A percentile compares a stretch with the other conserved stretches of the same genome.
Evolutionary conservation across 2,888 invertebrate species (phyloP).

Genomic region (Leptinotarsa peninsularis): DNA sequence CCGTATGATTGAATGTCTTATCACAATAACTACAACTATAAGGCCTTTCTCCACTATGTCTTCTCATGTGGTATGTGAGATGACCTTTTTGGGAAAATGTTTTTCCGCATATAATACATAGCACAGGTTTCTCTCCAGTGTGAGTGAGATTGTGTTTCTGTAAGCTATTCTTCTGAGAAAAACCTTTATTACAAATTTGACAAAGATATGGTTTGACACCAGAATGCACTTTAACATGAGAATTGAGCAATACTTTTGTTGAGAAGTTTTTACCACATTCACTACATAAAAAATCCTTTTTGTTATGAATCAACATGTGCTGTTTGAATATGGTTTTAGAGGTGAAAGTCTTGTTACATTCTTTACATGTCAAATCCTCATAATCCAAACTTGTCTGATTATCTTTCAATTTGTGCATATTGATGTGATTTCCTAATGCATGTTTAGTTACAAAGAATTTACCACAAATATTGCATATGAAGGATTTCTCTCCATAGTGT

Average conservation of each 20-base stretch:
- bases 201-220: constrained; percentile 41
- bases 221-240: constrained; percentile 41
- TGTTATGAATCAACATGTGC: constrained; percentile 39
- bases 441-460: constrained; percentile 56
- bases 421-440: constrained; percentile 42
- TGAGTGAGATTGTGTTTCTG: constrained; percentile 36
- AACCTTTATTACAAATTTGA: constrained; percentile 37
- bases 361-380: constrained; percentile 30
- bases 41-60: constrained; percentile 39
- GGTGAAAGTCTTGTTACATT: constrained; percentile 29
- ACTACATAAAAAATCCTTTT: constrained; percentile 42
- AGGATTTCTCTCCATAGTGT: constrained; percentile 46
- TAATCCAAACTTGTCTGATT: constrained; percentile 19
- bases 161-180: constrained; percentile 23
- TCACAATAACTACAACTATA: constrained; percentile 35
- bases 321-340: constrained; percentile 32
- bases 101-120: constrained; percentile 42
- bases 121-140: constrained; percentile 41
- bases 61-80: constrained; percentile 44
- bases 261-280: constrained; percentile 43
- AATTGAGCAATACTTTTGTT: constrained; percentile 33
- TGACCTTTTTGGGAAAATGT: constrained; percentile 44
- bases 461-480: constrained; percentile 54
- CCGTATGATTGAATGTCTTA: constrained; percentile 37
- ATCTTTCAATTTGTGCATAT: constrained; percentile 38